Conservation (phyloP, 2,797 vertebrate genomes). For the Pangasius larnaudii region DNA sequence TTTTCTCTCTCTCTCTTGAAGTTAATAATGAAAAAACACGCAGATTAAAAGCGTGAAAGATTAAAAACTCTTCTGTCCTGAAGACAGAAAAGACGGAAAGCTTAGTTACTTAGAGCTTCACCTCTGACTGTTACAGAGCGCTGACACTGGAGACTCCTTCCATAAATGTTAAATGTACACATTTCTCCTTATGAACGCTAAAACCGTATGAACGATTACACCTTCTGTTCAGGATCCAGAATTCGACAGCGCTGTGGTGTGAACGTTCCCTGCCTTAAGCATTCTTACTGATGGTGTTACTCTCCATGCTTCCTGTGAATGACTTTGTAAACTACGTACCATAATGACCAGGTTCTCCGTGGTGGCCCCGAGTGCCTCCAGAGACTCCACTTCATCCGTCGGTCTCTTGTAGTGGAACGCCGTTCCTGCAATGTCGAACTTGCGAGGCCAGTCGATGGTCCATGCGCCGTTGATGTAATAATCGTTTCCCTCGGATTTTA, state of each 20-base stretch:
- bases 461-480: slow-evolving; percentile 99
- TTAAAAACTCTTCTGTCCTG: background rate
- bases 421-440: slow-evolving; percentile 95
- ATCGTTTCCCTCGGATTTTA: slow-evolving; percentile 94
- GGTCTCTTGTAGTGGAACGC: slow-evolving; percentile 96
- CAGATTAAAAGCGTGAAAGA: background rate
- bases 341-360: slow-evolving; percentile 93
- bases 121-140: background rate
- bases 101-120: too few species aligned
- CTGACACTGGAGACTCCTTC: slow-evolving; percentile 2
- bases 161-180: background rate
- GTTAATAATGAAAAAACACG: background rate
- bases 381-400: slow-evolving; percentile 90
- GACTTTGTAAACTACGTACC: slow-evolving; percentile 75
- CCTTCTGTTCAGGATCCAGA: background rate
- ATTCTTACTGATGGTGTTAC: background rate
- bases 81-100: too few species aligned
- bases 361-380: slow-evolving; percentile 93
- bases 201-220: background rate
- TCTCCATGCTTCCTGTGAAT: background rate
- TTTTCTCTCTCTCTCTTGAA: background rate
- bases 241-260: too few species aligned
- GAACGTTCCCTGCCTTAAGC: background rate
- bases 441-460: slow-evolving; percentile 99
- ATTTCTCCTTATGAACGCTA: background rate